Conservation (phyloP, 2,113 vertebrate genomes). For the Ceuthmochares aereus region DNA sequence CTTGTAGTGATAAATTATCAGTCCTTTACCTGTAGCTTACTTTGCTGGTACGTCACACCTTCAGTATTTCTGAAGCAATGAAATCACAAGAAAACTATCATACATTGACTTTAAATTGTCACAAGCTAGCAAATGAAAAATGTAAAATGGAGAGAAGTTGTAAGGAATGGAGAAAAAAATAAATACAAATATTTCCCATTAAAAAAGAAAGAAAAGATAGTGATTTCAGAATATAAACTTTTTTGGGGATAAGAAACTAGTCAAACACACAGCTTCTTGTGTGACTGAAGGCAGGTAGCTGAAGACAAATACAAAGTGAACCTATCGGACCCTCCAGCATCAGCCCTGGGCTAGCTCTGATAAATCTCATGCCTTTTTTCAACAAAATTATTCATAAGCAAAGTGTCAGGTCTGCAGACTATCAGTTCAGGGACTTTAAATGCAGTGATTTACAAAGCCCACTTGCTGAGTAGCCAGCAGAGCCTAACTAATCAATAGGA, state of each 20-base stretch:
- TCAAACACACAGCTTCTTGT: neutral
- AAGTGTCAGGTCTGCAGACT: neutral
- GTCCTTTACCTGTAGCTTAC: neutral
- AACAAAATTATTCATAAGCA: neutral
- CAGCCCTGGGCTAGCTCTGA: neutral
- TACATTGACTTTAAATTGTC: conserved; percentile 54
- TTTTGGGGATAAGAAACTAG: neutral
- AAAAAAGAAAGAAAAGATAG: neutral
- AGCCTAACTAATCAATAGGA: neutral
- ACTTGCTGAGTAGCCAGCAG: fast-evolving
- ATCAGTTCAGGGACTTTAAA: neutral
- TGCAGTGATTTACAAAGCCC: fast-evolving
- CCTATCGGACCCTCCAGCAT: neutral
- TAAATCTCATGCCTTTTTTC: neutral
- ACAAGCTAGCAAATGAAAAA: conserved; percentile 26
- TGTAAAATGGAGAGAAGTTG: neutral
- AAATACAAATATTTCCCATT: neutral
- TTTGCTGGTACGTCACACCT: neutral
- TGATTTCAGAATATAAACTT: neutral
- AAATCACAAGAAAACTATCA: conserved; percentile 56
- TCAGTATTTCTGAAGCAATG: conserved; percentile 48
- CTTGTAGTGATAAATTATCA: neutral
- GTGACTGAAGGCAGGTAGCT: neutral
- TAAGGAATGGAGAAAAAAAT: neutral
- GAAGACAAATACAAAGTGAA: neutral